Percentiles rank a stretch among this genome's conserved stretches.
These are phyloP conservation scores for Synchiropus splendidus DNA, from an alignment of 2,113 vertebrate genomes.

Conservation along the genomic window DNA sequence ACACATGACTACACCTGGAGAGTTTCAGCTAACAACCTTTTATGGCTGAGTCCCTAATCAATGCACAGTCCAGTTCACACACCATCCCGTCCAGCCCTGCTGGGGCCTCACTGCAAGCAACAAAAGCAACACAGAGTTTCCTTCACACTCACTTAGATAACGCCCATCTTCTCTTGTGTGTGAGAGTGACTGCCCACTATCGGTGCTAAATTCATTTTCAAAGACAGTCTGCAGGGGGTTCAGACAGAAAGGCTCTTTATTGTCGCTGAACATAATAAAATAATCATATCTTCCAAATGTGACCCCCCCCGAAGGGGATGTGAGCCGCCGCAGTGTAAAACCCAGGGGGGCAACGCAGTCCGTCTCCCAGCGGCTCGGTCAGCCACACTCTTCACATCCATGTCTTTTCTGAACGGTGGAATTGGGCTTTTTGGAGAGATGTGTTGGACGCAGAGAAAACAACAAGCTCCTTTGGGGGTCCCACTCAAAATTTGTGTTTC, in stretches of 20 bases:
- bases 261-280: too few species aligned
- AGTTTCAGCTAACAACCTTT: slow-evolving; percentile 28
- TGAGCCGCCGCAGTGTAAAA: too few species aligned
- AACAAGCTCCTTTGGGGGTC: too few species aligned
- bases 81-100: slow-evolving; percentile 32
- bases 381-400: too few species aligned
- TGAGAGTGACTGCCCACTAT: slow-evolving; percentile 17
- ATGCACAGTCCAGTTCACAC: slow-evolving; percentile 37
- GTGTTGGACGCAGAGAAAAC: too few species aligned
- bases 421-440: too few species aligned
- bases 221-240: slow-evolving; percentile 10
- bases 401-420: too few species aligned
- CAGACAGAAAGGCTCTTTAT: neutral
- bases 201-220: slow-evolving; percentile 26
- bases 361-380: too few species aligned
- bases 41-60: slow-evolving; percentile 22
- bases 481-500: too few species aligned
- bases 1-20: slow-evolving; percentile 30
- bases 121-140: slow-evolving; percentile 22
- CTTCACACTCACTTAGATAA: slow-evolving; percentile 18
- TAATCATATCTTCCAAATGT: too few species aligned
- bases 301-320: too few species aligned
- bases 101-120: slow-evolving; percentile 36
- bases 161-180: slow-evolving; percentile 3
- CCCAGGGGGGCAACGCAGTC: too few species aligned